Evolutionary conservation across 2,797 vertebrate genomes (phyloP).

Genomic region (Coregonus sp.): DNA sequence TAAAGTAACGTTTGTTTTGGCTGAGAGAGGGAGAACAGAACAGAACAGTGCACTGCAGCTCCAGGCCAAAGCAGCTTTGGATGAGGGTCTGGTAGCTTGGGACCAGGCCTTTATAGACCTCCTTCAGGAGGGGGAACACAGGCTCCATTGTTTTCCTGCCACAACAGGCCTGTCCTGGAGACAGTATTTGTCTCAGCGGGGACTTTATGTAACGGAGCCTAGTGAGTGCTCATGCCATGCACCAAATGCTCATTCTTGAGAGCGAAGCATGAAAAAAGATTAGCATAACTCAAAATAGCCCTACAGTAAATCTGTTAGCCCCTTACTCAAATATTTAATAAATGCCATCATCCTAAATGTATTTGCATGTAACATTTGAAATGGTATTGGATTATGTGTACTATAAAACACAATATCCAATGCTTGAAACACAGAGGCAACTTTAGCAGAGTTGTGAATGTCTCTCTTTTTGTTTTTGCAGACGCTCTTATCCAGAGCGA

Average conservation of each 20-base stretch:
- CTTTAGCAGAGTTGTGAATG: too few relatives aligned
- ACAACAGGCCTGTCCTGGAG: background rate
- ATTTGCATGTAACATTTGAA: background rate
- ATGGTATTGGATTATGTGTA: background rate
- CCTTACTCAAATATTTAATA: background rate
- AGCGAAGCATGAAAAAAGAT: slow-evolving; percentile 1
- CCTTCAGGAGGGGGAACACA: too few relatives aligned
- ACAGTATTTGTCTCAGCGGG: background rate
- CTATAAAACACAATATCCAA: background rate
- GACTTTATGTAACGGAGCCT: background rate
- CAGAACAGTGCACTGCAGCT: background rate
- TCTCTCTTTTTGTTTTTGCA: too few relatives aligned
- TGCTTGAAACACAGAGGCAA: background rate
- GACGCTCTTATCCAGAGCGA: too few relatives aligned
- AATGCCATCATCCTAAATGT: background rate
- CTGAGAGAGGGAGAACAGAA: background rate
- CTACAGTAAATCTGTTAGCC: background rate
- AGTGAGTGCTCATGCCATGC: background rate
- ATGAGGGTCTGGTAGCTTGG: background rate
- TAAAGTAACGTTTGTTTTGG: background rate
- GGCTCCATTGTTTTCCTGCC: background rate
- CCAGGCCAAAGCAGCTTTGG: background rate
- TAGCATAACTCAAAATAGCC: background rate
- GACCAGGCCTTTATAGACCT: too few relatives aligned
- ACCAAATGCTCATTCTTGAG: background rate